Base-by-base conservation (phyloP, 2,797 vertebrate genomes). In the Ptychobarbus kaznakovi region DNA sequence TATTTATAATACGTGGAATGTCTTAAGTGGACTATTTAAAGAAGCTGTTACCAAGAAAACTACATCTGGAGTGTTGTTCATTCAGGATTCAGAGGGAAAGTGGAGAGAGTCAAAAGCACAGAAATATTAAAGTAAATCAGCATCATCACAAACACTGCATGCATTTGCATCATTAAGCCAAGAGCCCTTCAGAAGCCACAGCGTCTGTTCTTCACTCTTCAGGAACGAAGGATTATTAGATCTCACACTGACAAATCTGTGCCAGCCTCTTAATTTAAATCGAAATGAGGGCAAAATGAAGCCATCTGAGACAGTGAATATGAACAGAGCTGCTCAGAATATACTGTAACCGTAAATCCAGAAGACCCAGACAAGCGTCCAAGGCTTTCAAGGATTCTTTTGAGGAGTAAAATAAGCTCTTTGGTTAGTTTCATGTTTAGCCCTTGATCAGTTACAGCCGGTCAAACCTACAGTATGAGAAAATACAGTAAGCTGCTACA, bases 231-330 rank as follows among this genome's bases (percentile, higher is more conserved):
- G 74, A 58, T 76, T 76, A 76, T 78, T 78, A 77, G 35, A 77
- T 40, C 9, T 38, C 73, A n/a, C 49, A 56, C 6, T 2, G 51
- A 56, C 32, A 38, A 56, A 76, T 76, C 74, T 56, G 51, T 76
- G 74, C 53, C 51, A 76, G 49, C 51, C 32, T 76, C 74, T 76
- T 76, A 56, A 56, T 76, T 76, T 76, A 56, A 76, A 56, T 76
- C 51, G 74, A 76, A 76, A 9, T 38, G 32, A 56, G 49, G 35
- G 74, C 3, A 22, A 76, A 40, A 76, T 56, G 56, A 15, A 8
- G 49, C 74, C 20, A 38, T 40, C 32, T 56, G 49, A 76, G 74
- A 22, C 73, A 20, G 73, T 22, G 28, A 75, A 53, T 13, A 28
- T 75, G 73, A 75, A 51, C 6, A 35, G 73, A 75, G 49, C 10